phyloP scores from a whole-genome alignment of 2,113 vertebrate genomes.

The Poeciliopsis prolifica region DNA sequence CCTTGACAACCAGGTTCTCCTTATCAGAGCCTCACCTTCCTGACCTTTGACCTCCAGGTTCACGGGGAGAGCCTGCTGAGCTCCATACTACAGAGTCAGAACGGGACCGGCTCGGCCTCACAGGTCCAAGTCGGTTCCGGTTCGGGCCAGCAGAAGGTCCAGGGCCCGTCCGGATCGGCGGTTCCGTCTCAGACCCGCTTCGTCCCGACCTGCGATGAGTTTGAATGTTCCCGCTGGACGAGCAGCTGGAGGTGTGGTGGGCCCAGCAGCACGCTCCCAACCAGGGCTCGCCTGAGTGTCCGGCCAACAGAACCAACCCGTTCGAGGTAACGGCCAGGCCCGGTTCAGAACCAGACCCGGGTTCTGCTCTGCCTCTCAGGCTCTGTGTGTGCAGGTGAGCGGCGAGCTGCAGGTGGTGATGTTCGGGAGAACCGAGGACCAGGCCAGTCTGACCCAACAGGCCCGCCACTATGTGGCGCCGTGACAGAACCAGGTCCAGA shows the following conservation, averaged over 20 bases:
- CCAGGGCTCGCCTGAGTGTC: slow-evolving; percentile 24
- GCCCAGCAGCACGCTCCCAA: neutral
- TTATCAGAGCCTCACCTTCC: neutral
- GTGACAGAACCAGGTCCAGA: slow-evolving; percentile 1
- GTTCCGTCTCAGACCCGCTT: neutral
- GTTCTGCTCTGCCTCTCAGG: too few relatives aligned
- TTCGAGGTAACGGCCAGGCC: slow-evolving; percentile 36
- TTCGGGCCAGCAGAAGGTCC: slow-evolving; percentile 57
- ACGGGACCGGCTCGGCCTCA: too few relatives aligned
- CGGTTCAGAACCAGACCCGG: neutral
- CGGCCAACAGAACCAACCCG: slow-evolving; percentile 1
- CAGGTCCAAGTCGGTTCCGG: too few relatives aligned
- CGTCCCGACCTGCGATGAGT: slow-evolving; percentile 83
- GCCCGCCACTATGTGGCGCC: slow-evolving; percentile 83
- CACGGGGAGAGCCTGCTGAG: slow-evolving; percentile 82
- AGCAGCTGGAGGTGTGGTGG: slow-evolving; percentile 70
- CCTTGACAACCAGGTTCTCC: too few relatives aligned
- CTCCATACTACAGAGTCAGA: slow-evolving; percentile 39
- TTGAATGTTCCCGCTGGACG: slow-evolving; percentile 75
- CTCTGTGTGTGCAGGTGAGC: slow-evolving; percentile 72
- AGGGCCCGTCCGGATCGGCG: neutral
- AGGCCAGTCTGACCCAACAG: slow-evolving; percentile 91
- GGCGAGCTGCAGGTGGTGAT: slow-evolving; percentile 86
- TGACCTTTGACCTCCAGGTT: slow-evolving; percentile 49
- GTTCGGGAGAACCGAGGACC: slow-evolving; percentile 91